Conservation (phyloP, 2,888 invertebrate genomes). For the Hypercompe scribonia region DNA sequence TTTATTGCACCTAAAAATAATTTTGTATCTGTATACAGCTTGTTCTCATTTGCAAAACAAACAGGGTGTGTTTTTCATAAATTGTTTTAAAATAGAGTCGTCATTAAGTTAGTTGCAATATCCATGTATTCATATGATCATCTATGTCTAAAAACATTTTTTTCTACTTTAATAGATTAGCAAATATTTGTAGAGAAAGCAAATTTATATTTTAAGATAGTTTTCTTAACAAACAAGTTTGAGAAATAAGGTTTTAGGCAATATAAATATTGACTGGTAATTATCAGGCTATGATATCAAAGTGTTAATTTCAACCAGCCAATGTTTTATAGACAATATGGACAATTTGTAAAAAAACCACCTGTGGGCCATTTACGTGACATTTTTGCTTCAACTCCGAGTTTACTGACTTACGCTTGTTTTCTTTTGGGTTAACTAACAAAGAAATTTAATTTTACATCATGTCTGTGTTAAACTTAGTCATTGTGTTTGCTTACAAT, state of each 20-base stretch:
- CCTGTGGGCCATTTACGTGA: neutral
- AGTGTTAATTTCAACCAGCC: conserved; percentile 28
- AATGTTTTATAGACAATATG: conserved; percentile 20
- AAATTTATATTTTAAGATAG: neutral
- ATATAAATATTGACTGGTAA: conserved; percentile 19
- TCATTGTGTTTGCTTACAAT: too few relatives aligned
- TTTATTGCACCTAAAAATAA: conserved; percentile 41
- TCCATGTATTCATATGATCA: conserved; percentile 23
- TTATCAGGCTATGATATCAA: conserved; percentile 39
- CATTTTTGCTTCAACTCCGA: neutral
- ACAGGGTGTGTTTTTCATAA: conserved; percentile 49
- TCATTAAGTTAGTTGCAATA: conserved; percentile 28
- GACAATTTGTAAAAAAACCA: conserved; percentile 11
- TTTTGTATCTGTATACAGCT: conserved; percentile 46
- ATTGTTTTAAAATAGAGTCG: conserved; percentile 38
- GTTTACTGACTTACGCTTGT: neutral
- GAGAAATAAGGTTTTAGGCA: neutral
- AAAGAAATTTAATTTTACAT: too few relatives aligned
- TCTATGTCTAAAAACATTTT: neutral
- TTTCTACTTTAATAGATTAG: neutral
- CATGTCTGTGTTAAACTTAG: too few relatives aligned
- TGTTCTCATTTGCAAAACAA: conserved; percentile 52
- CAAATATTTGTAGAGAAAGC: neutral
- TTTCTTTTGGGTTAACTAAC: too few relatives aligned
- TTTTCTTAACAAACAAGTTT: conserved; percentile 28